phyloP scores from a whole-genome alignment of 2,113 vertebrate genomes.

The Pteruthius melanotis region DNA sequence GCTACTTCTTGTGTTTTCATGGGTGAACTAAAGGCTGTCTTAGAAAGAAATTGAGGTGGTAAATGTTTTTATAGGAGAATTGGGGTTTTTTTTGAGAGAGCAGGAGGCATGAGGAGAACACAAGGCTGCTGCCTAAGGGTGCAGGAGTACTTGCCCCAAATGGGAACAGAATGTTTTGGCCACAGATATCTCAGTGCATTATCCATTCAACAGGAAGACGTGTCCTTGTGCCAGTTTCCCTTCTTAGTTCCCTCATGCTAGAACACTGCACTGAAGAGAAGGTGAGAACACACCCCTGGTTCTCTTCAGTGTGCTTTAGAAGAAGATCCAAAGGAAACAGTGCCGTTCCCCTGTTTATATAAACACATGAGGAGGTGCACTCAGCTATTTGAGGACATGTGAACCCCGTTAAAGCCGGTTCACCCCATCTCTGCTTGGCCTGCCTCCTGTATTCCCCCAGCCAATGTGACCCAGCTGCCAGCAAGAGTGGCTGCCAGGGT shows the following conservation, averaged over 20 bases:
- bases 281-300: not conserved
- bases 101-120: not conserved
- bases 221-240: not conserved
- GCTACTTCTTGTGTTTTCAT: not conserved
- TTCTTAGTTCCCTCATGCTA: not conserved
- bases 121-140: not conserved
- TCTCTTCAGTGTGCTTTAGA: not conserved
- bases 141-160: not conserved
- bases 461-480: not conserved
- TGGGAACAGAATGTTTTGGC: not conserved
- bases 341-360: fast-evolving
- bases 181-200: not conserved
- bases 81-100: not conserved
- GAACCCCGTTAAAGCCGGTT: not conserved
- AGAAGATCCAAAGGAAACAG: not conserved
- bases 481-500: not conserved
- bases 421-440: not conserved
- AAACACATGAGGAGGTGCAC: not conserved
- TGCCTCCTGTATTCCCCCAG: not conserved
- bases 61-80: not conserved
- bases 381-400: not conserved
- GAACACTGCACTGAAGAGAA: not conserved
- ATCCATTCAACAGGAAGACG: not conserved
- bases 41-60: not conserved
- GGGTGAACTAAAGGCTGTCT: not conserved